Conservation (phyloP, 2,888 invertebrate species). For the Allacma fusca region DNA sequence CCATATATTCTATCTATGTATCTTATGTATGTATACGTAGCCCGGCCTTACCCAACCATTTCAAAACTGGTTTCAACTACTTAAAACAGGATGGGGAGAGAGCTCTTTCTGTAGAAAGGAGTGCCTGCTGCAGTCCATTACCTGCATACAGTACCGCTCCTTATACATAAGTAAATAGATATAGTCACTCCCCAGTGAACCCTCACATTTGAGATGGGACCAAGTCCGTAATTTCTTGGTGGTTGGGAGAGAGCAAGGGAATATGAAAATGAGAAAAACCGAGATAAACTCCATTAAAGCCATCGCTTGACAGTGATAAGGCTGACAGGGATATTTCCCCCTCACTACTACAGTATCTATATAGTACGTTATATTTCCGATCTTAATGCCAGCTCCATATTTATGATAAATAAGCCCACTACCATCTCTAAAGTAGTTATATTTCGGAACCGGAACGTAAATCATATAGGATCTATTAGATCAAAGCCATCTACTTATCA, state of each 20-base stretch:
- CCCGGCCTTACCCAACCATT: not conserved
- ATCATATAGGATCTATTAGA: too few relatives aligned
- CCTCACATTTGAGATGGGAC: conserved; percentile 1
- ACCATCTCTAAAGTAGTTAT: too few relatives aligned
- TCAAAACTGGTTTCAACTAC: not conserved
- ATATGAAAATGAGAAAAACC: conserved; percentile 3
- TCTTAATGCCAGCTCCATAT: too few relatives aligned
- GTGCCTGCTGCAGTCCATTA: too few relatives aligned
- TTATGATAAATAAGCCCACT: too few relatives aligned
- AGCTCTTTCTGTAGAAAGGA: not conserved
- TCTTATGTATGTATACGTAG: not conserved
- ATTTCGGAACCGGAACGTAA: too few relatives aligned
- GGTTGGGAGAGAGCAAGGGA: not conserved
- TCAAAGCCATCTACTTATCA: too few relatives aligned
- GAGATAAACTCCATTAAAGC: not conserved
- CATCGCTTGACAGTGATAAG: not conserved
- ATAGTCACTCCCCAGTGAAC: not conserved
- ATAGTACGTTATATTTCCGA: too few relatives aligned
- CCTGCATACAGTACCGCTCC: too few relatives aligned
- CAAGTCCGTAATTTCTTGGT: not conserved
- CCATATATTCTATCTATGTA: not conserved
- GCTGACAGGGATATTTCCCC: not conserved
- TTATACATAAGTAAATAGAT: not conserved
- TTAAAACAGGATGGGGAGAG: not conserved
- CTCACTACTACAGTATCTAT: too few relatives aligned